Base-by-base conservation (phyloP, 1,140 invertebrate species). In the Procambarus virginalis region DNA sequence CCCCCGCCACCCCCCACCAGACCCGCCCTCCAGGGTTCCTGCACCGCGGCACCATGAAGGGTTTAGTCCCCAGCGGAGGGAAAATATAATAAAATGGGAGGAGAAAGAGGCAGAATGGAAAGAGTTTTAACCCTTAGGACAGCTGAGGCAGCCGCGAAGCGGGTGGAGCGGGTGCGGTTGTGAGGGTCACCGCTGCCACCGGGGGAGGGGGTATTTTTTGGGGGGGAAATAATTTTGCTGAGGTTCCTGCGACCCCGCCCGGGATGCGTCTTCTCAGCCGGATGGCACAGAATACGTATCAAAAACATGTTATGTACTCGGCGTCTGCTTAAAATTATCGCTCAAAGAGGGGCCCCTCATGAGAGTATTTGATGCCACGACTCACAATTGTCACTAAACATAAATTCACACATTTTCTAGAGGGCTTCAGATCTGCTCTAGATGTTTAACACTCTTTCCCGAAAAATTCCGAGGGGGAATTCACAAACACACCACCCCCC, bases 61-160 rank as follows among this genome's bases (percentile, higher is more conserved):
- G 84, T 86, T 86, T 76, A 78, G 75, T 77, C 73, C 58, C 55
- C 10, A 51, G 22, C 49, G 75, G 75, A 77, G 84, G 84, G 84
- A 86, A 86, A 86, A 78, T 86, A 86, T 73, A 85, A 85, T 85
- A 86, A 86, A 86, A 86, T 86, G 84, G 84, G 75, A 78, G 84
- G 75, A 86, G 75, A 86, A 86, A 77, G 84, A 60, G 76, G 70
- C 49, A 86, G 75, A 86, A 77, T 86, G 84, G 84, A 86, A 86
- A 86, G 75, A 86, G 84, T 86, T 86, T 64, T 77, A 86, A 86
- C 84, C 84, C 48, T 68, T 73, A 34, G n/a, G 84, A 86, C 84
- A 86, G 84, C 84, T 86, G 84, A 86, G 55, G 10, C 34, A 22
- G 51, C 75, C 84, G 84, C 84, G 73, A 51, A 86, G 75, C 84